Evolutionary conservation across 2,113 vertebrate species (phyloP).

Genomic region (Triplophysa rosa): DNA sequence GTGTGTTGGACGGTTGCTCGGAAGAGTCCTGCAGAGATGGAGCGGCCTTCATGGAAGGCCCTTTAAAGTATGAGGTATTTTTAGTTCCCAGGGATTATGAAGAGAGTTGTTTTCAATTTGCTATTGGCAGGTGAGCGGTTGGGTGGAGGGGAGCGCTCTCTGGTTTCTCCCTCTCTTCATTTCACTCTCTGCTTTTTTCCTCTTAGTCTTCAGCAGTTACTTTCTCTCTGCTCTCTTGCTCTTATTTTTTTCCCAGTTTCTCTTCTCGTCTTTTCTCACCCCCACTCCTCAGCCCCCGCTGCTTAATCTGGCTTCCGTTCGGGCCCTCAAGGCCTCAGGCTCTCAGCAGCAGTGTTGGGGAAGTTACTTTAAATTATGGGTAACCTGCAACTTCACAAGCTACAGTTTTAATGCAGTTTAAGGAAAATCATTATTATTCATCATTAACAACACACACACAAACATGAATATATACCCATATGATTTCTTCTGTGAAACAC

Average conservation of each 20-base stretch:
- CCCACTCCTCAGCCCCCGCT: constrained; percentile 35
- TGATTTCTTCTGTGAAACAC: too few species aligned
- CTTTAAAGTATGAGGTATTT: constrained; percentile 68
- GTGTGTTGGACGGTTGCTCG: constrained; percentile 61
- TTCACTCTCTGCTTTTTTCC: constrained; percentile 9
- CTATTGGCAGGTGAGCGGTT: constrained; percentile 70
- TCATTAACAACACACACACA: too few species aligned
- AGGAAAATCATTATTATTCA: too few species aligned
- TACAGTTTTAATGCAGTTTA: too few species aligned
- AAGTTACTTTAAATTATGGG: constrained; percentile 1
- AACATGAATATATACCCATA: too few species aligned
- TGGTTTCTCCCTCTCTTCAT: constrained; percentile 52
- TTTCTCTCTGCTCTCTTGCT: neutral
- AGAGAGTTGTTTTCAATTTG: constrained; percentile 74
- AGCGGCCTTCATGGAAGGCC: constrained; percentile 54
- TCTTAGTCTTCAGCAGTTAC: neutral
- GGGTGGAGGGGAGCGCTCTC: constrained; percentile 56
- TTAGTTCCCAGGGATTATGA: constrained; percentile 73
- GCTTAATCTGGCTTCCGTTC: constrained; percentile 37
- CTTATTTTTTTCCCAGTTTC: constrained; percentile 31
- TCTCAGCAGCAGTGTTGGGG: constrained; percentile 29
- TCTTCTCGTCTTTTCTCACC: constrained; percentile 17
- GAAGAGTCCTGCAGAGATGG: constrained; percentile 54
- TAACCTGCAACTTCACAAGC: too few species aligned
- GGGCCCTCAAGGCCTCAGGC: constrained; percentile 37